These are phyloP conservation scores for Chloebia gouldiae DNA, from an alignment of 2,113 vertebrate species.

Conservation along the genomic window DNA sequence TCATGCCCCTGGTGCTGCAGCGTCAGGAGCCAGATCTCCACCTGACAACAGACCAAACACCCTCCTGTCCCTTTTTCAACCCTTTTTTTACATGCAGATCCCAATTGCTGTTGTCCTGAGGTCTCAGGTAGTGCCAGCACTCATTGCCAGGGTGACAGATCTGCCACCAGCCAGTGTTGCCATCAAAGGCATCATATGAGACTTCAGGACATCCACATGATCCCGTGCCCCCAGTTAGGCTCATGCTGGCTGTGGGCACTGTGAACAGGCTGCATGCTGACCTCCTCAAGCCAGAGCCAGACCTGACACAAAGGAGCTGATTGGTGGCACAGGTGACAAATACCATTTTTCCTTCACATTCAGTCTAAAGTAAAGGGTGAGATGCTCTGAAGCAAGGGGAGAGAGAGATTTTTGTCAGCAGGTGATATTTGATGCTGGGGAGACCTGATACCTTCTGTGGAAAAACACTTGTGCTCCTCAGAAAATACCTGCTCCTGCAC, in stretches of 20 bases:
- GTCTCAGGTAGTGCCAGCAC: neutral
- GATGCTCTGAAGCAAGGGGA: neutral
- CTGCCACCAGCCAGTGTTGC: neutral
- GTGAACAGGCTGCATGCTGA: neutral
- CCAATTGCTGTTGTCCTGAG: neutral
- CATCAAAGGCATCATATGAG: fast-evolving
- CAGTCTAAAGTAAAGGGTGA: neutral
- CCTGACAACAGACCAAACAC: neutral
- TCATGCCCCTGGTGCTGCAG: neutral
- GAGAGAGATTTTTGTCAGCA: neutral
- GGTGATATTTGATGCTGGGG: constrained; percentile 32
- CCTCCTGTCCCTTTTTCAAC: neutral
- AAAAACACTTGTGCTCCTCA: neutral
- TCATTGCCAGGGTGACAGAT: neutral
- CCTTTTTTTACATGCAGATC: neutral
- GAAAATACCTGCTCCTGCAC: neutral
- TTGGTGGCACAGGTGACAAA: neutral
- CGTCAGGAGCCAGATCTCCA: neutral
- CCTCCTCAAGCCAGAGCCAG: neutral
- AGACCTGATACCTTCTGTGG: constrained; percentile 23
- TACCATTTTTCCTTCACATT: neutral
- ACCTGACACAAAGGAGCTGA: neutral
- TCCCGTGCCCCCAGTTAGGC: neutral
- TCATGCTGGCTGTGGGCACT: neutral
- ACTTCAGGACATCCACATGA: neutral